These are phyloP conservation scores for Erpobdella octoculata DNA, from an alignment of 2,888 invertebrate species.

Conservation along the genomic window DNA sequence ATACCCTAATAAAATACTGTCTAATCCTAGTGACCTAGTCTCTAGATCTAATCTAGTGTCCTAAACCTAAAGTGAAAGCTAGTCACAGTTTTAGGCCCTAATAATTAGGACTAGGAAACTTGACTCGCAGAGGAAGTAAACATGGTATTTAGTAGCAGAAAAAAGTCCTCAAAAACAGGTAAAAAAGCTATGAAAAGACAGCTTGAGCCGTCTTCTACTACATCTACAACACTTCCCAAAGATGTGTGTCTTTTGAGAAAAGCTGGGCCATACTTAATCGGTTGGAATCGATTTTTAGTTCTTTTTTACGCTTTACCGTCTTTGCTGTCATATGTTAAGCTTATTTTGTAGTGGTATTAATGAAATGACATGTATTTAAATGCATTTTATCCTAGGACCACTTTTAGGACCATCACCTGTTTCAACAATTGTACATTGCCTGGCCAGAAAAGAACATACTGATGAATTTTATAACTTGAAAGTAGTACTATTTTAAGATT, in stretches of 20 bases:
- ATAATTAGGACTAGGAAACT: too few species aligned
- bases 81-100: too few species aligned
- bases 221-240: neutral
- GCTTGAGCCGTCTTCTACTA: neutral
- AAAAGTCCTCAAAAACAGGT: neutral
- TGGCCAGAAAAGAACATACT: slow-evolving; percentile 65
- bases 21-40: too few species aligned
- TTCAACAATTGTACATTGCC: slow-evolving; percentile 67
- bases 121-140: too few species aligned
- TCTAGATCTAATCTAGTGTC: too few species aligned
- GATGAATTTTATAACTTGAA: slow-evolving; percentile 67
- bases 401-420: slow-evolving; percentile 67
- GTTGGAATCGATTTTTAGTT: slow-evolving; percentile 36
- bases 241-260: slow-evolving; percentile 44
- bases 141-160: too few species aligned
- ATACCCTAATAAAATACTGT: too few species aligned
- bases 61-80: too few species aligned
- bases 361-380: slow-evolving; percentile 1
- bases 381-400: slow-evolving; percentile 54
- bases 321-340: neutral
- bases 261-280: slow-evolving; percentile 64
- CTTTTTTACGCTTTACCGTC: neutral
- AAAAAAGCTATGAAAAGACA: neutral
- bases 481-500: slow-evolving; percentile 35
- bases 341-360: neutral